Percentiles rank a stretch among this genome's conserved stretches.
phyloP scores from a whole-genome alignment of 2,113 vertebrate genomes.

The Bathybates hornii region DNA sequence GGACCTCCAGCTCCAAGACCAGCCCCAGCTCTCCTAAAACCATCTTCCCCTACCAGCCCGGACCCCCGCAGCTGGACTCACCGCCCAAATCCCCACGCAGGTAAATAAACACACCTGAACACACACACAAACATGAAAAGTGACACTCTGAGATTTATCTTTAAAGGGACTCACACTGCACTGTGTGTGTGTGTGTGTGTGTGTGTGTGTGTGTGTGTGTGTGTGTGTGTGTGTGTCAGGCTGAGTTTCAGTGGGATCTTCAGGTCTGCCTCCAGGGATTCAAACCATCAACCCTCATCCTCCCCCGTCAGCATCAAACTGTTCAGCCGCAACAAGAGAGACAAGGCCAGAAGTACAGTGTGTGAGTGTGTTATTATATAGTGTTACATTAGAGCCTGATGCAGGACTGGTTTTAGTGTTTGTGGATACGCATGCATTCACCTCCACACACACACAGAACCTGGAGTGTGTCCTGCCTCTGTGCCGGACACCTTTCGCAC shows the following conservation, averaged over 20 bases:
- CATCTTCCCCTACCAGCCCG: slow-evolving; percentile 79
- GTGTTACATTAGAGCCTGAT: neutral
- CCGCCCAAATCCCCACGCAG: slow-evolving; percentile 79
- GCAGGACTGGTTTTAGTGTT: neutral
- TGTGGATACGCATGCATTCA: neutral
- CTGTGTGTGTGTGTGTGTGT: neutral
- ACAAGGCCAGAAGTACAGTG: slow-evolving; percentile 65
- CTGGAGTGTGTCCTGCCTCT: neutral
- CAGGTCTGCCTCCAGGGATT: slow-evolving; percentile 85
- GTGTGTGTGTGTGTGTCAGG: slow-evolving; percentile 40
- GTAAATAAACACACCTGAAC: neutral
- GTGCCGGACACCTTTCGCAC: rapidly evolving
- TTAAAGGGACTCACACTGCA: neutral
- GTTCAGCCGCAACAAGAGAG: slow-evolving; percentile 87
- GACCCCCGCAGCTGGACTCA: slow-evolving; percentile 67
- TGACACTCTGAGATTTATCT: neutral
- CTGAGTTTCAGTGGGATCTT: slow-evolving; percentile 94
- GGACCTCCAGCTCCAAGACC: slow-evolving; percentile 72
- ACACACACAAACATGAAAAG: neutral
- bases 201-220: neutral
- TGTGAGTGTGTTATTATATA: neutral
- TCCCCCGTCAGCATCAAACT: slow-evolving; percentile 84
- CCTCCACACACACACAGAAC: neutral
- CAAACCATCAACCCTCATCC: slow-evolving; percentile 69
- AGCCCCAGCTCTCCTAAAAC: slow-evolving; percentile 82